Evolutionary conservation across 1,140 invertebrate genomes (phyloP), one percentile per base, ranked within the genome.

Genomic region (Diabrotica virgifera): DNA sequence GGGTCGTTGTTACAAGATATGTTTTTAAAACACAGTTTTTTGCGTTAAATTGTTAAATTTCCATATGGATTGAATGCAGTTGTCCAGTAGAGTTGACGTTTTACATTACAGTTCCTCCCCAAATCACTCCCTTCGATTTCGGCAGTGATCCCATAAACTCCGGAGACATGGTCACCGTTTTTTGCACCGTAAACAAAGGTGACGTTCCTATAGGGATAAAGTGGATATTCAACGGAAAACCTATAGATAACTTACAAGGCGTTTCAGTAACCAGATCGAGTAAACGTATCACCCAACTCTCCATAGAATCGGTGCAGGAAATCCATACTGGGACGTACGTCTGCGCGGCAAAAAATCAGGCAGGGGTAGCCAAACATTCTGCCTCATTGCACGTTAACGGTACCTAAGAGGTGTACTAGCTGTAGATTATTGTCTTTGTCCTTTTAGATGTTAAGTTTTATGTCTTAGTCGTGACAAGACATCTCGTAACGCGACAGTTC

Each of bases 261-360:
- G 66, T 75, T 13, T 68, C 69, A 2, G 72, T 82, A 62, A 82
- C 86, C 64, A 84, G 84, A 77, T 83, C 86, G 62, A 85, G 85
- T 68, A 84, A 84, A 69, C 84, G 85, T 66, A 86, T 84, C 14
- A 89, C 85, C 64, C 82, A 88, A 59, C 74, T 90, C 63, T 85
- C 82, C 54, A 89, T 91, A 70, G 86, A 88, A 37, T 83, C 82
- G 65, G 84, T 89, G 7, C 66, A 70, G 56, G 68, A 73, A 13
- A 62, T 69, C 52, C 86, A 88, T 73, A 84, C 82, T 63, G 87
- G 88, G 70, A 85, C 87, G 74, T 90, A 88, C 71, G 87, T 85
- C 35, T 90, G 87, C 73, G 82, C 85, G 57, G 89, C 87, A 46
- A 81, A 77, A 70, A 90, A 90, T 78, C 80, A 77, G 72, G 89